Evolutionary conservation across 2,888 invertebrate genomes (phyloP), one percentile per base, ranked within the genome.

Genomic region (Andrena fulva): DNA sequence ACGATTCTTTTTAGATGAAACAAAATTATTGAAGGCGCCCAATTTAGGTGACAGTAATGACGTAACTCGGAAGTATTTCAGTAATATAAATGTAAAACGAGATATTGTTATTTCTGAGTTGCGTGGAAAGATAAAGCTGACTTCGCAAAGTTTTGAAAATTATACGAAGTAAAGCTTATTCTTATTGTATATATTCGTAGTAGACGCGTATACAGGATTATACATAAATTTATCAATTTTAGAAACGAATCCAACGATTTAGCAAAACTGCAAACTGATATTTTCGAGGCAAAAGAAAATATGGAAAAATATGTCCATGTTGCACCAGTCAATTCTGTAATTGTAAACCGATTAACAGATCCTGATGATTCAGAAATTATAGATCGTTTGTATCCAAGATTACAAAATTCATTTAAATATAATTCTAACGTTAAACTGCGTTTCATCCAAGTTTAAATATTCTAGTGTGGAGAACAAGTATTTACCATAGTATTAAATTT

Each of bases 391-490:
- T 85, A 24, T n/a, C 12, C 7, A 4, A n/a, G 52, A 62, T 42
- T 31, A 33, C 8, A 56, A 8, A 31, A 24, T 20, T 54, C 24
- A 56, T 6, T 74, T 31, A 2, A 64, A 42, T 7, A 1, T 4
- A n/a, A 77, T 24, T 52, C 16, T 12, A n/a, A 35, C 54, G 50
- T 5, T 24, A 10, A 73, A 6, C 63, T 42, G 5, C 31, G 16
- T 62, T 64, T 16, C 35, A 24, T 20, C 7, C 1, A 35, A 72
- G 67, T 56, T 81, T 56, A 12, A 8, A 75, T 62, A 56, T 79
- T 85, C 4, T 20, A 86, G 86, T 74, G 27, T 86, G 87, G 87
- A 82, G 69, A 56, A 29, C 6, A 59, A 67, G 6, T 10, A 59
- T 86, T 59, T 2, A n/a, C 2, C 24, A 71, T 0, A 82, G 60